These are phyloP conservation scores for Agriotes lineatus DNA, from an alignment of 2,888 invertebrate species.

Conservation along the genomic window DNA sequence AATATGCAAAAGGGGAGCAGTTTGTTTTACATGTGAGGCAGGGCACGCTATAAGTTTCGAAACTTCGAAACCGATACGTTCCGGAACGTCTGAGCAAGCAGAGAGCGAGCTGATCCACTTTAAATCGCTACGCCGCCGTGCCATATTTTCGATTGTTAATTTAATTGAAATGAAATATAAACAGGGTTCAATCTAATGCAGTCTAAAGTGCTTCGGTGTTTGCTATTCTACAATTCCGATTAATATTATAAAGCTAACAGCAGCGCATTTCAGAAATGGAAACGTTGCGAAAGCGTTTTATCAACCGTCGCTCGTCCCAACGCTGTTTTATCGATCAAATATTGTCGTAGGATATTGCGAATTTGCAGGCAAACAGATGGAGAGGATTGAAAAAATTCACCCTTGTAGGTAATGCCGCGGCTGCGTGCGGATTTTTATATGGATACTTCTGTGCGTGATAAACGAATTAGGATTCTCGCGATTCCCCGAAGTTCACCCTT, in stretches of 20 bases:
- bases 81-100: background rate
- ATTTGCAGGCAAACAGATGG: conserved; percentile 31
- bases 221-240: conserved; percentile 26
- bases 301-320: conserved; percentile 30
- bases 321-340: conserved; percentile 40
- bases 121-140: background rate
- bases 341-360: conserved; percentile 39
- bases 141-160: conserved; percentile 21
- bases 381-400: conserved; percentile 31
- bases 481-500: no score
- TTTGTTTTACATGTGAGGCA: no score
- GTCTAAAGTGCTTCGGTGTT: conserved; percentile 24
- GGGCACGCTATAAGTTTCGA: no score
- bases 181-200: conserved; percentile 19
- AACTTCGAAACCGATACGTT: no score
- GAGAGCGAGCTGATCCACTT: background rate
- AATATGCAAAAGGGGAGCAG: no score
- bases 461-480: background rate
- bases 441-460: background rate
- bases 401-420: conserved; percentile 16
- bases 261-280: conserved; percentile 29
- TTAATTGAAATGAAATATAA: conserved; percentile 27
- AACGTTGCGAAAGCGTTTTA: conserved; percentile 34
- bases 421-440: conserved; percentile 18
- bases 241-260: conserved; percentile 34